phyloP scores from a whole-genome alignment of 2,888 invertebrate species.

The Cryptus viduatorius region DNA sequence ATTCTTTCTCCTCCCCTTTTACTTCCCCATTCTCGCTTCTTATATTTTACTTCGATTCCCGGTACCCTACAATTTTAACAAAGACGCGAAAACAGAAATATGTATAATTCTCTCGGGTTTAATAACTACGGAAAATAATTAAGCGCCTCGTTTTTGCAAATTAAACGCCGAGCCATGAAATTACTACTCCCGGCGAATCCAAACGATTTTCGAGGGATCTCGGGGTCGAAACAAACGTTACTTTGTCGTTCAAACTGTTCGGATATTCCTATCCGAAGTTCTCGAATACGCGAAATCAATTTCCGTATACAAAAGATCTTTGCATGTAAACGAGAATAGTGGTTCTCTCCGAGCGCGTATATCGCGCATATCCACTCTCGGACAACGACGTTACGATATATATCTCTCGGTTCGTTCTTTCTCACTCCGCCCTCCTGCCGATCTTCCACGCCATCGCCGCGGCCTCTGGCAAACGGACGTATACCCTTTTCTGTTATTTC shows the following conservation, averaged over 20 bases:
- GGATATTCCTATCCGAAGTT: not conserved
- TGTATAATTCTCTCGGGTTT: too few species aligned
- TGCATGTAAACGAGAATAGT: constrained; percentile 10
- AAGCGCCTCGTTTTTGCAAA: too few species aligned
- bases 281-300: constrained; percentile 11
- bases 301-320: constrained; percentile 4
- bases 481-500: constrained; percentile 40
- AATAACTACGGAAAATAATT: too few species aligned
- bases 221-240: too few species aligned
- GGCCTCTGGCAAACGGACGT: constrained; percentile 43
- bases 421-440: constrained; percentile 37
- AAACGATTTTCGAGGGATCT: too few species aligned
- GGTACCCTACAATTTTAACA: too few species aligned
- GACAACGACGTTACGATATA: constrained; percentile 37
- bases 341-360: constrained; percentile 35
- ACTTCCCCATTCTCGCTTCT: too few species aligned
- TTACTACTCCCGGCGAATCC: not conserved
- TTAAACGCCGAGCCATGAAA: not conserved
- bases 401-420: constrained; percentile 34
- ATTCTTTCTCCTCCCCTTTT: too few species aligned
- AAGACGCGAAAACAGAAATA: too few species aligned
- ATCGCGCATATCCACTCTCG: constrained; percentile 24
- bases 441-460: constrained; percentile 39
- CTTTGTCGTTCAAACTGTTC: not conserved
- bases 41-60: too few species aligned